Evolutionary conservation across 1,140 invertebrate genomes (phyloP), one percentile per base, ranked within the genome.

Genomic region (Hylaeus volcanicus): DNA sequence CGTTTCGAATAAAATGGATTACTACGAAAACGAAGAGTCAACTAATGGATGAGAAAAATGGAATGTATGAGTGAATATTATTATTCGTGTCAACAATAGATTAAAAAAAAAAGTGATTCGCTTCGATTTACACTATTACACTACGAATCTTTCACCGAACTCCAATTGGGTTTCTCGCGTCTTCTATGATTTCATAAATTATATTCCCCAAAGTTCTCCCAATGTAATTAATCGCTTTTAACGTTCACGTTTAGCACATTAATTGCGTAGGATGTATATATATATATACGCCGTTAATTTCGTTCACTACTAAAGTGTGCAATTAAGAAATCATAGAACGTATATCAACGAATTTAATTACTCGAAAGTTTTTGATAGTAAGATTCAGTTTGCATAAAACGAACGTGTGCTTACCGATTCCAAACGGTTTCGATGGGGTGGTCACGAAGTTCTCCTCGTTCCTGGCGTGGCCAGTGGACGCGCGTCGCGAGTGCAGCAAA

Each of bases 401-500:
- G 60, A 80, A 9, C 39, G 51, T 60, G 48, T 81, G 94, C 96
- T 94, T 95, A 97, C 96, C 96, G 79, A 97, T 95, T 92, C 96
- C 96, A 91, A 97, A 97, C 45, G 96, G 95, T 93, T 97, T 97
- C 12, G 95, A 92, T 14, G 95, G 94, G 68, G 95, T 93, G 69
- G 93, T 82, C 9, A 94, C 87, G 77, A 92, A 89, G 86, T 90
- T 93, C 14, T 95, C 95, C 4, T 94, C 92, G 79, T 94, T 93
- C 89, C 94, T 94, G 65, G 94, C 88, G 88, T 93, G 90, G 55
- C 90, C 90, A 14, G 88, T 81, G 2, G 91, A 91, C n/a, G 93
- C 88, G 60, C 91, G 89, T 11, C 92, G 86, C 14, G 90, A 77
- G 80, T 92, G 88, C 5, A 91, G 88, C 15, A 91, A 66, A 48